Base-by-base conservation (phyloP, 2,113 vertebrate genomes). In the Microcebus jonahi region DNA sequence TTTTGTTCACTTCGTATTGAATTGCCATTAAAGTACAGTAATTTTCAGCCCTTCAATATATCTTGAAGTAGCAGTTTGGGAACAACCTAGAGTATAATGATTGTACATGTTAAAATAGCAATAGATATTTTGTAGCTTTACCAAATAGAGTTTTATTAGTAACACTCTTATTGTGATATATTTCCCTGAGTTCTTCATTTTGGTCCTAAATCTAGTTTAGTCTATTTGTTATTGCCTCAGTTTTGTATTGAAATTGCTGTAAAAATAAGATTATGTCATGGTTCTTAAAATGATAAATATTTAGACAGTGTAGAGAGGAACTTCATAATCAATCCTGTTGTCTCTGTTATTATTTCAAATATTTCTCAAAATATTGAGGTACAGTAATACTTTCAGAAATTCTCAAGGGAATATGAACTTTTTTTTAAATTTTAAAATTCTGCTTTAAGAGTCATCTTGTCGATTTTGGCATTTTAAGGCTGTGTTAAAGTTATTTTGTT, bases 141-240 rank as follows among this genome's bases (percentile, higher is more conserved):
- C 61, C 79, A 91, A 97, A 96, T 77, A 76, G 86, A 87, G 89
- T 93, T 97, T 97, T 97, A 86, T 89, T 88, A 53, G 75, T 67
- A 77, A 93, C 34, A 31, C 65, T 88, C 2, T 8, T 95, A 12
- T 67, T 91, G 4, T 75, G n/a, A 84, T 95, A 45, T 42, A n/a
- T 96, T 97, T 96, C 93, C 45, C 81, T 92, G 0, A 39, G 3
- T 18, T 98, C 85, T 95, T 93, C 18, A 17, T 70, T 97, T 98
- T 96, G n/a, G 10, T 79, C 17, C 42, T 95, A 93, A 98, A 92
- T 93, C 53, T 93, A 11, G 86, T 97, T 97, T 93, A 75, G 80
- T 97, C 67, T 91, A 53, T 89, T 98, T 85, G 75, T 70, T 97
- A 90, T 97, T 95, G 96, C 96, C 91, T 97, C 94, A 95, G 94